Evolutionary conservation across 2,888 invertebrate genomes (phyloP), one percentile per base, ranked within the genome.

Genomic region (Pseudoips prasinana): DNA sequence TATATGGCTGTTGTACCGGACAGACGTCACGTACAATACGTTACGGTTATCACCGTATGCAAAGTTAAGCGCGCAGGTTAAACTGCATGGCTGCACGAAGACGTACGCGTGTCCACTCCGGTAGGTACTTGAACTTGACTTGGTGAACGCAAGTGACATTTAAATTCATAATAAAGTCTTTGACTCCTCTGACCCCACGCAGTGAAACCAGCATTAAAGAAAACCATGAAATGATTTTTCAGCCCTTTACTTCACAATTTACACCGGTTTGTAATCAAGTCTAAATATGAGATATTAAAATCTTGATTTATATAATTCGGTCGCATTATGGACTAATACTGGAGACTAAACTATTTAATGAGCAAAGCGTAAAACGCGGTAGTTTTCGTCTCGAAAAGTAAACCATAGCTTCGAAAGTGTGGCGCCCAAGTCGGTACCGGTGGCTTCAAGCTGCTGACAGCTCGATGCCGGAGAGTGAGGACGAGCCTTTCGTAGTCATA

Each of bases 401-500:
- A 5, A 2, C 2, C 14, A 14, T 3, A 68, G 63, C 51, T 39
- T 39, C 58, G 52, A 87, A 85, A 56, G 75, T 86, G 87, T 88
- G 85, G 87, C 81, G 83, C 33, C 83, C 83, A 43, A 77, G 81
- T 50, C 73, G 84, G 30, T 73, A 76, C 65, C 87, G 87, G 59
- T 87, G 86, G 87, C 79, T 83, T 35, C 72, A 74, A 45, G 75
- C 77, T 48, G 78, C 81, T 64, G 82, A 83, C 50, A 52, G 60
- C 64, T 77, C 73, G 22, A 91, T 91, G 91, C 78, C 88, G 72
- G 91, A 91, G 71, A 91, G 90, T 73, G 93, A 93, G 76, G 93
- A 92, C 56, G 92, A 92, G 65, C 49, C 55, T 22, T 93, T 93
- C 76, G 89, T 92, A 59, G 91, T 94, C 66, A 90, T 94, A 68